These are phyloP conservation scores for Lordiphosa mommai DNA, from an alignment of 1,140 invertebrate genomes.

Conservation along the genomic window DNA sequence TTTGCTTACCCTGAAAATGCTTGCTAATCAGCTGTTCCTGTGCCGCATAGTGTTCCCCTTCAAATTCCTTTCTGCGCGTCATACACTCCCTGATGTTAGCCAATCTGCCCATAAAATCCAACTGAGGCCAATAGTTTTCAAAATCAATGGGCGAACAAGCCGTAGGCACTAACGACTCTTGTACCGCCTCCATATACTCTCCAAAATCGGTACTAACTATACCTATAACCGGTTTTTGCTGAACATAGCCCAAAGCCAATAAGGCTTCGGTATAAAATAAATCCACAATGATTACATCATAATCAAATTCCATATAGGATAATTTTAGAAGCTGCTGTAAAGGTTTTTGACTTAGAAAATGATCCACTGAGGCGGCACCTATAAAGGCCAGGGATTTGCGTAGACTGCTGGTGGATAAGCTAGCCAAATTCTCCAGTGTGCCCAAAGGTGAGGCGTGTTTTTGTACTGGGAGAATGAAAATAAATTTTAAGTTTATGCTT, in stretches of 20 bases:
- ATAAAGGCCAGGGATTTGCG: constrained; percentile 45
- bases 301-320: constrained; percentile 66
- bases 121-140: constrained; percentile 14
- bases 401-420: constrained; percentile 26
- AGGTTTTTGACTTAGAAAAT: constrained; percentile 47
- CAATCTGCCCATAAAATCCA: constrained; percentile 45
- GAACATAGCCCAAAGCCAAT: constrained; percentile 73
- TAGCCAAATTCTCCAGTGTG: constrained; percentile 38
- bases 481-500: no score
- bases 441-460: constrained; percentile 33
- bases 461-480: constrained; percentile 42
- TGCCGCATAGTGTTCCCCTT: constrained; percentile 40
- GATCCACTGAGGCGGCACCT: constrained; percentile 47
- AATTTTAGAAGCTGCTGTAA: constrained; percentile 46
- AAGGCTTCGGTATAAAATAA: constrained; percentile 80
- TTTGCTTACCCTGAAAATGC: constrained; percentile 65
- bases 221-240: constrained; percentile 77
- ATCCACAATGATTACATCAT: constrained; percentile 80
- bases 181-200: constrained; percentile 64
- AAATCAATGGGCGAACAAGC: constrained; percentile 68
- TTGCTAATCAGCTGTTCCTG: constrained; percentile 61
- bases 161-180: constrained; percentile 54
- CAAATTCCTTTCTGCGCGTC: constrained; percentile 43
- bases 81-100: constrained; percentile 45
- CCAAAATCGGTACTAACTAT: constrained; percentile 71